Percentiles rank a stretch among this genome's conserved stretches.
Evolutionary conservation across 2,797 vertebrate species (phyloP).

Genomic region (Ara ararauna): DNA sequence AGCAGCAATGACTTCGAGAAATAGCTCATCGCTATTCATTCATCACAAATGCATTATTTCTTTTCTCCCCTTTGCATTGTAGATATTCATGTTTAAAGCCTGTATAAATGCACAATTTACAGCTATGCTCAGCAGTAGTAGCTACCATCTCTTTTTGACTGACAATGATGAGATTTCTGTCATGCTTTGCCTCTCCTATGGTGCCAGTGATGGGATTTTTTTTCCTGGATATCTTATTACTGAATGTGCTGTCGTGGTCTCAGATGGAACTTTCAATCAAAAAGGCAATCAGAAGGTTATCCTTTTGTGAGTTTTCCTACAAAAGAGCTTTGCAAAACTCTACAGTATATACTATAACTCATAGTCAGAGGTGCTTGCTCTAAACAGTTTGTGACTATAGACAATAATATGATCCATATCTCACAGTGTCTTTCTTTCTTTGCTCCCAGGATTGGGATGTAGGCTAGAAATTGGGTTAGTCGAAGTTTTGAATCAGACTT

Average conservation of each 20-base stretch:
- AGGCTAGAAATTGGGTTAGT: neutral
- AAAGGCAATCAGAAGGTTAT: slow-evolving; percentile 84
- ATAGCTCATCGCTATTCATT: neutral
- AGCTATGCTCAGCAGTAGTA: slow-evolving; percentile 52
- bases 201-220: slow-evolving; percentile 80
- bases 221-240: slow-evolving; percentile 83
- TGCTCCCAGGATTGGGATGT: slow-evolving; percentile 5
- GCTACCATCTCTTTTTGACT: slow-evolving; percentile 77
- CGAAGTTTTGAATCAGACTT: neutral
- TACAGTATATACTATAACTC: slow-evolving; percentile 48
- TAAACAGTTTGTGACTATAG: slow-evolving; percentile 47
- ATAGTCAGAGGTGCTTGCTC: slow-evolving; percentile 56
- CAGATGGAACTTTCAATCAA: slow-evolving; percentile 84
- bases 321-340: slow-evolving; percentile 66
- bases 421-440: slow-evolving; percentile 46
- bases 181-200: slow-evolving; percentile 79
- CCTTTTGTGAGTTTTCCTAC: slow-evolving; percentile 76
- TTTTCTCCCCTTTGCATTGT: slow-evolving; percentile 6
- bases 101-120: slow-evolving; percentile 70
- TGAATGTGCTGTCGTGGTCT: slow-evolving; percentile 74
- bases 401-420: slow-evolving; percentile 52
- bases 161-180: slow-evolving; percentile 81
- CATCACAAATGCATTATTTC: neutral
- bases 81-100: slow-evolving; percentile 68
- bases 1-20: neutral